A percentile compares a stretch with the other conserved stretches of the same genome.
These are phyloP conservation scores for Xestia c-nigrum DNA, from an alignment of 2,888 invertebrate genomes.

Conservation along the genomic window DNA sequence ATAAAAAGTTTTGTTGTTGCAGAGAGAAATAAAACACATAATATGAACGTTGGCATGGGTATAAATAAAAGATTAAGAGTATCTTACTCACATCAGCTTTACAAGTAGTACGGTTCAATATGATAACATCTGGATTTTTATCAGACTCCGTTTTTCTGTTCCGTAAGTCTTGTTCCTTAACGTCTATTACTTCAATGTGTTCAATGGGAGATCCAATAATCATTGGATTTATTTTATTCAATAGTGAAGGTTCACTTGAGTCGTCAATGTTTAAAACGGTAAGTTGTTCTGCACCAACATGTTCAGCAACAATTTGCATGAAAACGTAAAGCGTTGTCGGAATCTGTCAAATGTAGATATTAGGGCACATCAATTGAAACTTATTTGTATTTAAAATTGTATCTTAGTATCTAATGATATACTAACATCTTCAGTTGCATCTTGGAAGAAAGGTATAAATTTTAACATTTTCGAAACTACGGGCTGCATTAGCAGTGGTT, in stretches of 20 bases:
- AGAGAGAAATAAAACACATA: background rate
- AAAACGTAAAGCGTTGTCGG: conserved; percentile 1
- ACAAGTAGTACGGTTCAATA: background rate
- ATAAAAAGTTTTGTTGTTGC: background rate
- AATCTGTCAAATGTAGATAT: background rate
- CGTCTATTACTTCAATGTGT: background rate
- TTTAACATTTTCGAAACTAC: conserved; percentile 3
- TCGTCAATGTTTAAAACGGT: background rate
- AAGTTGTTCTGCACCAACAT: background rate
- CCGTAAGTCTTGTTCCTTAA: background rate
- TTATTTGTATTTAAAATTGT: background rate
- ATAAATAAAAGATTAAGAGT: background rate
- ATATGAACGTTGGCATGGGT: too few species aligned
- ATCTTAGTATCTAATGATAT: background rate
- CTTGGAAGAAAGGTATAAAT: conserved; percentile 30
- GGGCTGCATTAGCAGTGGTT: conserved; percentile 3
- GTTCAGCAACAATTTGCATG: conserved; percentile 14
- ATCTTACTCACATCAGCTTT: conserved; percentile 1
- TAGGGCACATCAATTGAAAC: background rate
- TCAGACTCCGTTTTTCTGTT: background rate
- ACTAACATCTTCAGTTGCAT: conserved; percentile 13
- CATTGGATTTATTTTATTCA: conserved; percentile 1
- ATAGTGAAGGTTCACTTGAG: background rate
- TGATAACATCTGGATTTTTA: conserved; percentile 8
- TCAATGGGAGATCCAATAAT: background rate